Base-by-base conservation (phyloP, 1,140 invertebrate species). In the Drosophila orosa region DNA sequence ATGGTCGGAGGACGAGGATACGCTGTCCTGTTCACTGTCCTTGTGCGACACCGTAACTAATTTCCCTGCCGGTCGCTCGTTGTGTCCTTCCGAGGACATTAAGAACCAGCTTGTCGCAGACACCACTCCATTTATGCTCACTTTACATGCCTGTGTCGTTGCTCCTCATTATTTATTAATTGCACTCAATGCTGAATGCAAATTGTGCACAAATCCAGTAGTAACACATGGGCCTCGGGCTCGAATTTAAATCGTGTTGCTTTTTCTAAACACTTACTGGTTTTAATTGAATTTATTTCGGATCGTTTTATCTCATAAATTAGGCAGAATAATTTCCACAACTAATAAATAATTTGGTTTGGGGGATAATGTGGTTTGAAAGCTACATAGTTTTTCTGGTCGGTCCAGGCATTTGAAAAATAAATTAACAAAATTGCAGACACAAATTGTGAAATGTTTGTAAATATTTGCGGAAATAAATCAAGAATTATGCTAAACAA, bases 31-130 rank as follows among this genome's bases (percentile, higher is more conserved):
- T 47, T 33, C 42, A 24, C 40, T 29, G 59, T 74, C 44, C 31
- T 58, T 76, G 73, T 75, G 72, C 73, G 56, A 67, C 74, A 77
- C 55, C 74, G 65, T 77, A 69, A 77, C 74, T 77, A 77, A 77
- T 77, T 77, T 77, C 74, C 73, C 73, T 48, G 52, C 68, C 65
- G 68, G 68, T 71, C 39, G 29, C 68, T 71, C 27, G 50, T 71
- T 71, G 68, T 71, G 44, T 67, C 29, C n/a, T 42, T 24, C 19
- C 60, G 48, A 45, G 63, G 66, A 56, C 48, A 69, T 56, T 37
- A 45, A 24, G 47, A 31, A 31, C 29, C 13, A 67, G 59, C 66
- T 48, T 77, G 74, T 67, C 72, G 57, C 19, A 37, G 52, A 33
- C 61, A 48, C 39, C 33, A n/a, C 22, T 17, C n/a, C 72, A 55